Conservation (phyloP, 2,113 vertebrate genomes). For the Onychostruthus taczanowskii region DNA sequence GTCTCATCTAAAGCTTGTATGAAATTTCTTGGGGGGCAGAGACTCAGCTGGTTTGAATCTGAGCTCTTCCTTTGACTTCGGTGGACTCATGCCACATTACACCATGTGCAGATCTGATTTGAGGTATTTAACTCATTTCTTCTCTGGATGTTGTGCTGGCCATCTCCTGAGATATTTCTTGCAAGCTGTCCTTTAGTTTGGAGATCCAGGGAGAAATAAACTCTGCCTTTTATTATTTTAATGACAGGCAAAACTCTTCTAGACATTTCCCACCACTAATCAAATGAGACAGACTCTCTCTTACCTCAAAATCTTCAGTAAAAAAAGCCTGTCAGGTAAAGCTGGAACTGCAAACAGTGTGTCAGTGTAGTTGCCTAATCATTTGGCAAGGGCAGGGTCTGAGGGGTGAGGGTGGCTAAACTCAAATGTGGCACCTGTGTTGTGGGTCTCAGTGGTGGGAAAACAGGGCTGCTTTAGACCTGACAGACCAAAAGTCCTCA, state of each 20-base stretch:
- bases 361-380: no score
- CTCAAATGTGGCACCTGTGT: rapidly evolving
- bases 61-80: not conserved
- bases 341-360: not conserved
- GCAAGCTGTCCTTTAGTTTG: not conserved
- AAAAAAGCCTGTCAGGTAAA: not conserved
- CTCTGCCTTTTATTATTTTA: not conserved
- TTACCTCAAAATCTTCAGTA: not conserved
- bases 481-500: not conserved
- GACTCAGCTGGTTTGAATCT: not conserved
- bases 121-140: not conserved
- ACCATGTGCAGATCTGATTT: not conserved
- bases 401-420: not conserved
- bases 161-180: not conserved
- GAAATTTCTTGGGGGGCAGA: not conserved
- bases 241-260: not conserved
- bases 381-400: not conserved
- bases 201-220: not conserved
- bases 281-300: not conserved
- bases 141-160: not conserved
- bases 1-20: not conserved
- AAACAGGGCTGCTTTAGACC: not conserved
- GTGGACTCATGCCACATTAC: not conserved
- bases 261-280: not conserved
- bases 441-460: not conserved